phyloP scores from a whole-genome alignment of 2,888 invertebrate genomes.

The Willowsia nigromaculata region DNA sequence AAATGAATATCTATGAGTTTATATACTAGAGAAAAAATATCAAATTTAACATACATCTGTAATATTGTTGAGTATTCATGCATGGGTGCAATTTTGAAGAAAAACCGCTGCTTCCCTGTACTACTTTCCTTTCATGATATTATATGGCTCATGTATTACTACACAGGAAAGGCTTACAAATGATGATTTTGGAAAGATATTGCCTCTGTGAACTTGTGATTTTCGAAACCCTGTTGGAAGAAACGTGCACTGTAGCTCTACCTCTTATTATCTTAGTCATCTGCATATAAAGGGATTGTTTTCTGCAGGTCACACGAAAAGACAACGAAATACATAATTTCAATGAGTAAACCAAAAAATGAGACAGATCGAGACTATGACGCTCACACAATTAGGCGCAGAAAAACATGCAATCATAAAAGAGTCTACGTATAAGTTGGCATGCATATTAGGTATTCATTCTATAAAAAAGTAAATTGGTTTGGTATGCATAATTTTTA shows the following conservation, averaged over 20 bases:
- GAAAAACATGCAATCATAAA: background rate
- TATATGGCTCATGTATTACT: too few species aligned
- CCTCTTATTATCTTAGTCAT: background rate
- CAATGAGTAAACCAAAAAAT: background rate
- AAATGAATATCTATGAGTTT: too few species aligned
- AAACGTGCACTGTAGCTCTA: background rate
- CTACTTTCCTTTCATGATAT: background rate
- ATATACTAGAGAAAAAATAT: too few species aligned
- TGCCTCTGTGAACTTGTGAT: background rate
- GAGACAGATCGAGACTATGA: background rate
- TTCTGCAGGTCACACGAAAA: slow-evolving; percentile 3
- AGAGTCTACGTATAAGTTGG: too few species aligned
- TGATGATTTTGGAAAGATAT: background rate
- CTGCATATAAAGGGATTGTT: background rate
- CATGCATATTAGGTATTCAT: background rate
- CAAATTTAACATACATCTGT: background rate
- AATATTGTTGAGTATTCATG: slow-evolving; percentile 23
- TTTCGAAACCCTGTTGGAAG: background rate
- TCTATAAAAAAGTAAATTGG: slow-evolving; percentile 1
- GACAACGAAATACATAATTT: background rate
- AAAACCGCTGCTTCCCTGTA: background rate
- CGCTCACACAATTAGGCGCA: slow-evolving; percentile 1
- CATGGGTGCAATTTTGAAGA: slow-evolving; percentile 53
- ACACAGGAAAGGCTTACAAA: background rate
- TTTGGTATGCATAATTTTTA: slow-evolving; percentile 36